Evolutionary conservation across 2,797 vertebrate genomes (phyloP).

Genomic region (Siniperca obscura): DNA sequence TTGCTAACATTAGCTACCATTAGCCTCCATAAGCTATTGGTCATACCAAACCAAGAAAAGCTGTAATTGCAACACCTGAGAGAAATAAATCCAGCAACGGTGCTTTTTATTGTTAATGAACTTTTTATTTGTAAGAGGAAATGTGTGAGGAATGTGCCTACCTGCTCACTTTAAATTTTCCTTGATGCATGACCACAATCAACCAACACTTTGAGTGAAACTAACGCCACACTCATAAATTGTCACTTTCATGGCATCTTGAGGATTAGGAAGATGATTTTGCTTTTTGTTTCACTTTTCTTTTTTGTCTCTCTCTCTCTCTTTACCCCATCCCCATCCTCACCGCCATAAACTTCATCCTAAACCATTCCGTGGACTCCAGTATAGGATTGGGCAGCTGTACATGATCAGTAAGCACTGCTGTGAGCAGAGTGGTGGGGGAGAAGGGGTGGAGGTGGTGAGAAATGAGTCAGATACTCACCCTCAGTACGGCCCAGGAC

Average conservation of each 20-base stretch:
- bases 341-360: constrained; percentile 18
- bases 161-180: background rate
- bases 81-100: background rate
- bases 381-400: constrained; percentile 88
- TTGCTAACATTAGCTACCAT: background rate
- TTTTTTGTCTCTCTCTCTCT: background rate
- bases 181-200: background rate
- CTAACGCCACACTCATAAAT: background rate
- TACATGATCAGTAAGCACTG: constrained; percentile 92
- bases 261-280: constrained; percentile 5
- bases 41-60: background rate
- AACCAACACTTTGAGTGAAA: constrained; percentile 29
- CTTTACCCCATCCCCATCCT: background rate
- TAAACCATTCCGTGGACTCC: constrained; percentile 43
- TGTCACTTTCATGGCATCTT: constrained; percentile 21
- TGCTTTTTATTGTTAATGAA: background rate
- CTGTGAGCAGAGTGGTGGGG: constrained; percentile 86
- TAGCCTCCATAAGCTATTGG: background rate
- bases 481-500: constrained; percentile 82
- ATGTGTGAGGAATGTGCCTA: no score
- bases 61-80: background rate
- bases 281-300: constrained; percentile 20
- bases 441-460: constrained; percentile 88
- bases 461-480: constrained; percentile 83
- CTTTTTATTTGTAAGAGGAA: background rate